These are phyloP conservation scores for Sinocyclocheilus grahami DNA, from an alignment of 2,113 vertebrate species.

Conservation along the genomic window DNA sequence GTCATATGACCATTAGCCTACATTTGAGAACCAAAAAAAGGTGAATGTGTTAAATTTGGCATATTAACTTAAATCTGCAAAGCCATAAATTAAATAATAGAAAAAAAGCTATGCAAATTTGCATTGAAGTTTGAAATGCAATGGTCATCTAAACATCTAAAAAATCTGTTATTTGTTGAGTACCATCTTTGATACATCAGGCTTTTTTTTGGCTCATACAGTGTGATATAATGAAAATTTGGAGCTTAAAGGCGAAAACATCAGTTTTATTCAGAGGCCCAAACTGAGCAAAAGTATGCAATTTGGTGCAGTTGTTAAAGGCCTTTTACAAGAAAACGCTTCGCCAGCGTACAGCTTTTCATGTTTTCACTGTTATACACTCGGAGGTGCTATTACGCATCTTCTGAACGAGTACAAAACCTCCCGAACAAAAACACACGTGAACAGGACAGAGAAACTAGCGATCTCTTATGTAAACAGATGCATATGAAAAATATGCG, in stretches of 20 bases:
- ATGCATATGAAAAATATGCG: too few relatives aligned
- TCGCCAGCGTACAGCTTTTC: too few relatives aligned
- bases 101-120: too few relatives aligned
- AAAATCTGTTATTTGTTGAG: neutral
- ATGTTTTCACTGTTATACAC: too few relatives aligned
- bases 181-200: neutral
- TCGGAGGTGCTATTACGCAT: too few relatives aligned
- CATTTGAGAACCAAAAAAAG: neutral
- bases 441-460: too few relatives aligned
- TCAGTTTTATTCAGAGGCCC: neutral
- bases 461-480: too few relatives aligned
- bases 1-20: too few relatives aligned
- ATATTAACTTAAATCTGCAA: neutral
- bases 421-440: too few relatives aligned
- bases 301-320: neutral
- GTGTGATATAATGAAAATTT: neutral
- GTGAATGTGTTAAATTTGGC: neutral
- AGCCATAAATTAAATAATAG: neutral
- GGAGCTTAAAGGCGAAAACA: neutral
- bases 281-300: neutral
- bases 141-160: neutral
- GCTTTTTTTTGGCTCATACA: neutral
- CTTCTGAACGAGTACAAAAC: too few relatives aligned
- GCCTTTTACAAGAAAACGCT: neutral
- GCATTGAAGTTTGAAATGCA: too few relatives aligned